Evolutionary conservation across 2,113 vertebrate genomes (phyloP).

Genomic region (Oncorhynchus clarkii): DNA sequence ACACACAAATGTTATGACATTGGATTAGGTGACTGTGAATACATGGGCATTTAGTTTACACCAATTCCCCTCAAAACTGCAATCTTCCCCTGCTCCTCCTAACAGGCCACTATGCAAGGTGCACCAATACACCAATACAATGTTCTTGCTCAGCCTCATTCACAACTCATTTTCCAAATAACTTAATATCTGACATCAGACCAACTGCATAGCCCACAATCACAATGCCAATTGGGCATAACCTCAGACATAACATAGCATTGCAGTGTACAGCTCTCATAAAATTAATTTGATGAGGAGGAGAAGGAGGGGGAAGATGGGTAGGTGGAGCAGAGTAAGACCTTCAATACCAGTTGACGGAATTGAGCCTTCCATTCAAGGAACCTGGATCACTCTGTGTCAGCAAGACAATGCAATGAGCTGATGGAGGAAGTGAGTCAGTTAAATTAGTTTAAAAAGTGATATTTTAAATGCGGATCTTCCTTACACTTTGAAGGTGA

Average conservation of each 20-base stretch:
- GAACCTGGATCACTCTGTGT: slow-evolving; percentile 8
- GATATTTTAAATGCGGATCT: slow-evolving; percentile 13
- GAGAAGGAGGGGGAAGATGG: neutral
- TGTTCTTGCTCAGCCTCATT: no score
- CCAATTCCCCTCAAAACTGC: no score
- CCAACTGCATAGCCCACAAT: neutral
- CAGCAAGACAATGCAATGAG: slow-evolving; percentile 8
- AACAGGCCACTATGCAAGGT: no score
- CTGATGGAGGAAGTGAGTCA: slow-evolving; percentile 6
- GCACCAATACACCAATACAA: no score
- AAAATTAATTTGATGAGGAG: neutral
- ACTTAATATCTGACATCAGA: neutral
- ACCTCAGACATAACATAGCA: neutral
- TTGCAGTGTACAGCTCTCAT: neutral
- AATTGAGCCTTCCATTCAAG: slow-evolving; percentile 17
- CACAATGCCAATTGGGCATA: neutral
- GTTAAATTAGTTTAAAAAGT: slow-evolving; percentile 1
- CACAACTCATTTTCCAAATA: no score
- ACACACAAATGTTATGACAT: no score
- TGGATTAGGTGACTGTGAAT: no score
- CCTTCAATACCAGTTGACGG: slow-evolving; percentile 30
- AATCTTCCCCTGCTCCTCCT: no score
- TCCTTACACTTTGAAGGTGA: slow-evolving; percentile 46
- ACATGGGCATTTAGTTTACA: no score
- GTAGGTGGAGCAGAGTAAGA: slow-evolving; percentile 48